Evolutionary conservation across 2,797 vertebrate species (phyloP).

Genomic region (Limnodromus scolopaceus): DNA sequence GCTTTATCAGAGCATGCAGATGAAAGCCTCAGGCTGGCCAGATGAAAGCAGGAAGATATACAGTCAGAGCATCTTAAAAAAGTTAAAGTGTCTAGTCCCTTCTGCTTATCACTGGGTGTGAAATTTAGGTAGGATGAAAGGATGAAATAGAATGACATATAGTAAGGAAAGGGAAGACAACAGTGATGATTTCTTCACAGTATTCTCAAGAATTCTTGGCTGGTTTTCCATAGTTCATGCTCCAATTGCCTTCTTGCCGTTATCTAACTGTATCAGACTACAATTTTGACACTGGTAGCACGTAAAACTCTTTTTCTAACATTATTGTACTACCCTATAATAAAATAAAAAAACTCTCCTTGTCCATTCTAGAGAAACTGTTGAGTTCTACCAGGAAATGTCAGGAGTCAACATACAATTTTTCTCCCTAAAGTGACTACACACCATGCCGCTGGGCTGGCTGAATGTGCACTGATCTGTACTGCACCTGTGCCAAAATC

Average conservation of each 20-base stretch:
- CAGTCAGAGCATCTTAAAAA: not conserved
- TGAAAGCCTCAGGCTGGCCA: not conserved
- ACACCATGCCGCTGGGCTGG: fast-evolving
- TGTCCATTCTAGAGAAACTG: not conserved
- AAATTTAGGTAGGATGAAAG: not conserved
- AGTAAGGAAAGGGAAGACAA: not conserved
- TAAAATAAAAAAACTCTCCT: not conserved
- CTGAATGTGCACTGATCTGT: not conserved
- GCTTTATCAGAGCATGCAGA: not conserved
- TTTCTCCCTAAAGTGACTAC: not conserved
- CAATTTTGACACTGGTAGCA: not conserved
- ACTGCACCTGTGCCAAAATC: not conserved
- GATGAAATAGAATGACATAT: not conserved
- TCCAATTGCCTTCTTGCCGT: not conserved
- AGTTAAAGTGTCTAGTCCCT: not conserved
- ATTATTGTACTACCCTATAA: not conserved
- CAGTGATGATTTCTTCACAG: not conserved
- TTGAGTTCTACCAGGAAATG: not conserved
- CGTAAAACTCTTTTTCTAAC: not conserved
- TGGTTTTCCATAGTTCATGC: not conserved
- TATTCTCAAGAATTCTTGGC: not conserved
- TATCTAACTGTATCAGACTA: not conserved
- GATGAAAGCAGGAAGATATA: not conserved
- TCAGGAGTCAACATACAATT: not conserved
- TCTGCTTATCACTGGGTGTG: not conserved